A percentile compares a stretch with the other conserved stretches of the same genome.
Conservation (phyloP, 2,113 vertebrate species). For the Corapipo altera region DNA sequence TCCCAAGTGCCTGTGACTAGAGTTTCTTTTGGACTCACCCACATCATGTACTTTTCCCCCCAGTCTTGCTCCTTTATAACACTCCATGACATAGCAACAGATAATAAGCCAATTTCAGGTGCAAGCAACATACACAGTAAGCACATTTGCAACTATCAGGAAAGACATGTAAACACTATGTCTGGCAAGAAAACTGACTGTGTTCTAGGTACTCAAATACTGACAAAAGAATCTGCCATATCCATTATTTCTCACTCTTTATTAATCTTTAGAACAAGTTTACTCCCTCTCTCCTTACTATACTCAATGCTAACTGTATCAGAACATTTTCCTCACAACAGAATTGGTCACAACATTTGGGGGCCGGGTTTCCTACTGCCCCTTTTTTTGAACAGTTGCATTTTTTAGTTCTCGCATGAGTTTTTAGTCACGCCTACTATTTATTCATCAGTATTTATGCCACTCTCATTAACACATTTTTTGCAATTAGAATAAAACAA, state of each 20-base stretch:
- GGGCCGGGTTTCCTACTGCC: fast-evolving
- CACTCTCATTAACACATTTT: not conserved
- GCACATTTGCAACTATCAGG: not conserved
- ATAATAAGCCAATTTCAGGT: not conserved
- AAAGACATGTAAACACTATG: not conserved
- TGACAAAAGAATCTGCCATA: not conserved
- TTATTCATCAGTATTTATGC: not conserved
- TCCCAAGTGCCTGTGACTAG: not conserved
- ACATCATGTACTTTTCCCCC: not conserved
- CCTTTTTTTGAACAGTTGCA: not conserved
- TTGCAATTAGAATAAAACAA: not conserved
- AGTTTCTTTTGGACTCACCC: not conserved
- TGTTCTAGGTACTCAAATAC: not conserved
- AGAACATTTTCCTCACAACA: not conserved
- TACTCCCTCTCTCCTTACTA: not conserved
- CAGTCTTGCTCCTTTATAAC: not conserved
- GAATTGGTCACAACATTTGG: not conserved
- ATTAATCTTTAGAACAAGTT: not conserved
- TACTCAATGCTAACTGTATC: not conserved
- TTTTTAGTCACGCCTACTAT: not conserved
- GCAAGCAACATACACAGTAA: not conserved
- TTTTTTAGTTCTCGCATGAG: not conserved
- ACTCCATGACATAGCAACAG: not conserved
- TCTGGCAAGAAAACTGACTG: not conserved
- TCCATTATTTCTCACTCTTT: not conserved